A percentile compares a stretch with the other conserved stretches of the same genome.
Conservation (phyloP, 2,888 invertebrate species). For the Aromia moschata region DNA sequence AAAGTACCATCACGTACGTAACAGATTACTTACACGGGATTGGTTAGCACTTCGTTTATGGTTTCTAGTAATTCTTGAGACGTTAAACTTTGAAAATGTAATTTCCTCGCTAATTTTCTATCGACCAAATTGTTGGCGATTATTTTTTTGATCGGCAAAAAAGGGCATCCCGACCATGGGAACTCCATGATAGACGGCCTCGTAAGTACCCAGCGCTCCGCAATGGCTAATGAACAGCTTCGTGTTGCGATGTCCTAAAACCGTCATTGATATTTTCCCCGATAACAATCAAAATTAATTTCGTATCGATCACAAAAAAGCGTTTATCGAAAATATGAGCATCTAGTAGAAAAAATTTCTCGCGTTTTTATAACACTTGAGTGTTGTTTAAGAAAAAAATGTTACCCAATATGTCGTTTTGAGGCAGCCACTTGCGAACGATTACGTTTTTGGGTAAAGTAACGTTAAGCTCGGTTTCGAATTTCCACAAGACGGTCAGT, state of each 20-base stretch:
- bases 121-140: conserved; percentile 48
- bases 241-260: conserved; percentile 35
- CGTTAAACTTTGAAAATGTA: conserved; percentile 43
- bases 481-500: conserved; percentile 61
- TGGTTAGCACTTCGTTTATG: conserved; percentile 38
- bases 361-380: no score
- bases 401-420: conserved; percentile 59
- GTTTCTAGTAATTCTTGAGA: conserved; percentile 35
- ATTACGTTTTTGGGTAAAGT: conserved; percentile 58
- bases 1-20: no score
- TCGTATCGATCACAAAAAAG: no score
- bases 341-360: background rate
- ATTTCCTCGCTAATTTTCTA: conserved; percentile 42
- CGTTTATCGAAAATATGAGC: no score
- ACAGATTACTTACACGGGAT: conserved; percentile 39
- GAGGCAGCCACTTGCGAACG: conserved; percentile 59
- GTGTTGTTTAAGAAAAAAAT: no score
- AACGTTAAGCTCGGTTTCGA: conserved; percentile 52
- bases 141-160: conserved; percentile 39
- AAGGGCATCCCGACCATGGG: conserved; percentile 42
- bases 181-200: conserved; percentile 39
- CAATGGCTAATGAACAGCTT: conserved; percentile 41
- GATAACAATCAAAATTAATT: no score
- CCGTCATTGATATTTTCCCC: no score
- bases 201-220: conserved; percentile 40